Percentiles rank a stretch among this genome's conserved stretches.
Evolutionary conservation across 1,140 invertebrate species (phyloP).

Genomic region (Aricia agestis): DNA sequence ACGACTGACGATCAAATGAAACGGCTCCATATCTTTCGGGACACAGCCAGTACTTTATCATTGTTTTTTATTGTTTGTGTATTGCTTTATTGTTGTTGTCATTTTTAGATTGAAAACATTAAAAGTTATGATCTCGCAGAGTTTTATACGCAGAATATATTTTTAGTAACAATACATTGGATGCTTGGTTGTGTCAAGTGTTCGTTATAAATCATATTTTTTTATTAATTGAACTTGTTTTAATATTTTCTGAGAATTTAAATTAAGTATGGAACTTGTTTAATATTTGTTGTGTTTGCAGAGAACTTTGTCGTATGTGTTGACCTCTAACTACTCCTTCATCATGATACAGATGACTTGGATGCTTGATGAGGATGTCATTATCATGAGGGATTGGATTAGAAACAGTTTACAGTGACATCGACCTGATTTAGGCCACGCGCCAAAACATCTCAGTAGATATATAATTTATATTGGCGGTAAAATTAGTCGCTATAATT

Average conservation of each 20-base stretch:
- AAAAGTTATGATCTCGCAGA: background rate
- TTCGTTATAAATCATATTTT: background rate
- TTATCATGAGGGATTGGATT: too few species aligned
- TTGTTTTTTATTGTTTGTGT: constrained; percentile 1
- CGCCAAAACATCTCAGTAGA: too few species aligned
- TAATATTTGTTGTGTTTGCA: too few species aligned
- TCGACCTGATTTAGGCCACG: too few species aligned
- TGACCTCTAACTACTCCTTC: too few species aligned
- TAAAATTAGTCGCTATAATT: background rate
- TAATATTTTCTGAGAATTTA: background rate
- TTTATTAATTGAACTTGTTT: background rate
- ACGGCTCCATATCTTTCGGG: background rate
- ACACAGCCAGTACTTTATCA: background rate
- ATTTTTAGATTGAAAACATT: background rate
- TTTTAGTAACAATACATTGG: background rate
- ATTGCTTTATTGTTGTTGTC: constrained; percentile 3
- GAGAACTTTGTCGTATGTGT: too few species aligned
- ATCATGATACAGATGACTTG: too few species aligned
- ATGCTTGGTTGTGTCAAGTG: background rate
- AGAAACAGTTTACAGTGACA: too few species aligned
- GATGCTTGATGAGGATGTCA: too few species aligned
- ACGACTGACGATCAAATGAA: background rate
- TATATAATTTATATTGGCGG: too few species aligned
- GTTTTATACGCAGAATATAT: background rate
- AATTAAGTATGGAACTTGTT: too few species aligned